Evolutionary conservation across 2,888 invertebrate species (phyloP).

Genomic region (Lasioglossum zephyrum): DNA sequence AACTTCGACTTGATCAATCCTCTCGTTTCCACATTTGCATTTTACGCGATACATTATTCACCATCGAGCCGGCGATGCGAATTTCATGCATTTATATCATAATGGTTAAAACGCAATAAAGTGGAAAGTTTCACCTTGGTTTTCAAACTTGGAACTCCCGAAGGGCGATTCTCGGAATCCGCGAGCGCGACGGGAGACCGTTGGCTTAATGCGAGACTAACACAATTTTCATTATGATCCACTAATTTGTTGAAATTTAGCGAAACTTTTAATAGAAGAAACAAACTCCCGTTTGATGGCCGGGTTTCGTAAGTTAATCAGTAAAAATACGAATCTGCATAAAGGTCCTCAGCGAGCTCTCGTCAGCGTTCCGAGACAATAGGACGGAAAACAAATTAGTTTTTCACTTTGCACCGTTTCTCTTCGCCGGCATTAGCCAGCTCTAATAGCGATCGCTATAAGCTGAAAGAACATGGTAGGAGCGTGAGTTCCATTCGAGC

Average conservation of each 20-base stretch:
- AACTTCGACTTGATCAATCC: background rate
- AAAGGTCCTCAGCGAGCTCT: background rate
- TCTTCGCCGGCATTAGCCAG: background rate
- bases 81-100: background rate
- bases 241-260: background rate
- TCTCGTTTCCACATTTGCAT: background rate
- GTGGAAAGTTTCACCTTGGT: constrained; percentile 1
- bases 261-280: background rate
- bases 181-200: background rate
- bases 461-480: background rate
- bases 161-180: background rate
- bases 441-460: background rate
- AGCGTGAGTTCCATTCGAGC: background rate
- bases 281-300: constrained; percentile 1
- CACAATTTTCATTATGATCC: background rate
- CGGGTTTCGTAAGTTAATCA: background rate
- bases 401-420: constrained; percentile 2
- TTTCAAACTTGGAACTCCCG: background rate
- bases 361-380: background rate
- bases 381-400: background rate
- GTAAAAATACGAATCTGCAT: background rate
- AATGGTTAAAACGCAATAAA: background rate
- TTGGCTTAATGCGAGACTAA: background rate
- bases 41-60: background rate
- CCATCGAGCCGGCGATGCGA: background rate